Evolutionary conservation across 35 echinoderm and acorn worm species (phyloP).

Genomic region (Lytechinus variegatus): DNA sequence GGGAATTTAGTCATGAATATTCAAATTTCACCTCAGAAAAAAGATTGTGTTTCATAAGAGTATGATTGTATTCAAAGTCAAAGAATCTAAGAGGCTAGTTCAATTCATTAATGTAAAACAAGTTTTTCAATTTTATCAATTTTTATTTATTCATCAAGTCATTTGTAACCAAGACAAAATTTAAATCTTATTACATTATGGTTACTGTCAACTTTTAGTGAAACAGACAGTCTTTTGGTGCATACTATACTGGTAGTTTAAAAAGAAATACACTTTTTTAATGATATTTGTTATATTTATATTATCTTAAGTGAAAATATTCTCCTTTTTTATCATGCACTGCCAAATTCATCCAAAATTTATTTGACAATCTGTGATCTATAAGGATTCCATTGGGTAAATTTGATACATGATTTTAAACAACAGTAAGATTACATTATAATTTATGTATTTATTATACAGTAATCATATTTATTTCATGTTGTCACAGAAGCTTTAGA

Average conservation of each 20-base stretch:
- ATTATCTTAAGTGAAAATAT: too few species aligned
- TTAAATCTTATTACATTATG: neutral
- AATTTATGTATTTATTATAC: neutral
- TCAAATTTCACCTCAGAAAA: neutral
- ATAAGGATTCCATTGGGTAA: neutral
- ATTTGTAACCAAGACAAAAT: neutral
- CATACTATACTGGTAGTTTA: neutral
- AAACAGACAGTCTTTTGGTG: neutral
- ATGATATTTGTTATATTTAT: neutral
- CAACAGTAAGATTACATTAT: neutral
- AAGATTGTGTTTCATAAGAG: neutral
- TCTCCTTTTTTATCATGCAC: too few species aligned
- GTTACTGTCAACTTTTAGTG: neutral
- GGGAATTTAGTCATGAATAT: neutral
- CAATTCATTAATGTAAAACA: neutral
- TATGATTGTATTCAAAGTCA: neutral
- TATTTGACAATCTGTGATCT: neutral
- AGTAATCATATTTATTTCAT: neutral
- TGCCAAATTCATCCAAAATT: too few species aligned
- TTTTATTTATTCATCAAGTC: neutral
- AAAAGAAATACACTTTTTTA: neutral
- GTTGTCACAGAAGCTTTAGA: neutral
- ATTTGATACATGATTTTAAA: too few species aligned
- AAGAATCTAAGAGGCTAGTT: neutral
- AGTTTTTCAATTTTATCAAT: neutral